Percentiles rank a stretch among this genome's conserved stretches.
These are phyloP conservation scores for Fregata magnificens DNA, from an alignment of 2,113 vertebrate genomes.

Conservation along the genomic window DNA sequence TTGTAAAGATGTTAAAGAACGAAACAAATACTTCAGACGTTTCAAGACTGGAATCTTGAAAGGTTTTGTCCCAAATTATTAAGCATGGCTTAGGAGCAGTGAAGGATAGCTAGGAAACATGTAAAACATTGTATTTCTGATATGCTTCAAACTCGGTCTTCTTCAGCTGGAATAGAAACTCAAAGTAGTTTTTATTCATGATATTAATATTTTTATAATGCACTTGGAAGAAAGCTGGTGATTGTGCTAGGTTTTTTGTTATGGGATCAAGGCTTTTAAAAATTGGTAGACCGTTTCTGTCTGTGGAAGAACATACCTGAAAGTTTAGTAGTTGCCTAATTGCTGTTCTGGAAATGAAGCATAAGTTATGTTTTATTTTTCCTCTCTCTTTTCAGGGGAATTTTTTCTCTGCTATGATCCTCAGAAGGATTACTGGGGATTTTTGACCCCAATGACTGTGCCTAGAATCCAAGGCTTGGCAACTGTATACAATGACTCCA, in stretches of 20 bases:
- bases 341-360: not conserved
- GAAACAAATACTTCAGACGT: not conserved
- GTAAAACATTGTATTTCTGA: not conserved
- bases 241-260: not conserved
- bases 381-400: slow-evolving; percentile 82
- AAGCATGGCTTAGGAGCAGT: not conserved
- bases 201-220: not conserved
- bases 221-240: not conserved
- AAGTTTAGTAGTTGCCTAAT: not conserved
- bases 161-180: not conserved
- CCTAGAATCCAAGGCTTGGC: slow-evolving; percentile 94
- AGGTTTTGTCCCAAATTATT: not conserved
- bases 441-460: slow-evolving; percentile 92
- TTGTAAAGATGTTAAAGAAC: not conserved
- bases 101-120: not conserved
- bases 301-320: not conserved
- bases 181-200: not conserved
- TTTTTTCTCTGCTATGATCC: slow-evolving; percentile 98
- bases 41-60: not conserved
- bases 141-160: not conserved
- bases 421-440: slow-evolving; percentile 96
- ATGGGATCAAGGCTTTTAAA: not conserved
- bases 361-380: not conserved
- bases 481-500: slow-evolving; percentile 88
- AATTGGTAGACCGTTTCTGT: accelerated